phyloP scores from a whole-genome alignment of 2,113 vertebrate genomes.

The Leucopsar rothschildi region DNA sequence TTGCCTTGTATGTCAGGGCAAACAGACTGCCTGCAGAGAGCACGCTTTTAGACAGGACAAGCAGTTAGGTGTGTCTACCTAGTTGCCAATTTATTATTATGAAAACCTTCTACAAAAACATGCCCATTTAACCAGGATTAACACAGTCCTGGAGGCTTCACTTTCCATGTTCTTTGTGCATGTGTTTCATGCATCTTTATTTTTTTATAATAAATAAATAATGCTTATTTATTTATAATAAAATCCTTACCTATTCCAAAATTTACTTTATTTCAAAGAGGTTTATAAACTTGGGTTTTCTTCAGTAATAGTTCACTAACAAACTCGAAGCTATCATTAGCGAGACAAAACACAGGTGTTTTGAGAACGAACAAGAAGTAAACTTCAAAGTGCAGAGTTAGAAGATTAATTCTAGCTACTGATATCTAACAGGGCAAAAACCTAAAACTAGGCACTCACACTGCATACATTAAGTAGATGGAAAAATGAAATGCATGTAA shows the following conservation, averaged over 20 bases:
- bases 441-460: not conserved
- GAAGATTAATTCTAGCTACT: not conserved
- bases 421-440: not conserved
- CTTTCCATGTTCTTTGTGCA: not conserved
- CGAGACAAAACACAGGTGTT: not conserved
- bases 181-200: not conserved
- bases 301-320: not conserved
- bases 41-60: not conserved
- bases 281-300: not conserved
- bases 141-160: not conserved
- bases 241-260: not conserved
- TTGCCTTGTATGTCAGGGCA: not conserved
- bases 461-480: not conserved
- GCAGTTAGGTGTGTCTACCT: not conserved
- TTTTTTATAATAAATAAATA: not conserved
- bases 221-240: not conserved
- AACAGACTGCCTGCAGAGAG: not conserved
- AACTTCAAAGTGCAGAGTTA: not conserved
- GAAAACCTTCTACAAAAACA: not conserved
- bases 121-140: not conserved
- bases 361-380: not conserved
- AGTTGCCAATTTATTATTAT: not conserved
- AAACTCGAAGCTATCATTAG: not conserved
- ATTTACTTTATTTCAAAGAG: not conserved
- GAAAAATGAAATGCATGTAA: not conserved